These are phyloP conservation scores for Dryobotodes eremita DNA, from an alignment of 2,888 invertebrate species.

Conservation along the genomic window DNA sequence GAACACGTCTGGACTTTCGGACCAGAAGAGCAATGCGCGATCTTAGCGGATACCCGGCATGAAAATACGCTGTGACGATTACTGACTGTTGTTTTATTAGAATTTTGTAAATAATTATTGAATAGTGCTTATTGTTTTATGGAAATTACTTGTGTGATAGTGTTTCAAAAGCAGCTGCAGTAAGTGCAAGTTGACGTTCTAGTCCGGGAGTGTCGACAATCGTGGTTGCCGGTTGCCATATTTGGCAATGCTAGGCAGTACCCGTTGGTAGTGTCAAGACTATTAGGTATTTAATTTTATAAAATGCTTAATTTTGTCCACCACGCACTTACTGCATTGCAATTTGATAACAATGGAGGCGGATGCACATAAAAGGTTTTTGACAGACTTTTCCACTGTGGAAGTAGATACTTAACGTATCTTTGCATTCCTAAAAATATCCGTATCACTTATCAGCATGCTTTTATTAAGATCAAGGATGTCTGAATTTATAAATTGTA, in stretches of 20 bases:
- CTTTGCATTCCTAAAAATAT: constrained; percentile 9
- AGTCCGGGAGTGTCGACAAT: neutral
- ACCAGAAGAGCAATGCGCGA: neutral
- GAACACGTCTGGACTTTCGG: neutral
- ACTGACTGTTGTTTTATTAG: neutral
- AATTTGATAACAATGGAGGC: neutral
- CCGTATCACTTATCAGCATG: neutral
- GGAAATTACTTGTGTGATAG: neutral
- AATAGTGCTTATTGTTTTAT: neutral
- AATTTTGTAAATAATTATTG: constrained; percentile 1
- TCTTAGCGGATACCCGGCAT: neutral
- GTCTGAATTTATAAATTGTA: constrained; percentile 1
- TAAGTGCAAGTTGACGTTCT: constrained; percentile 10
- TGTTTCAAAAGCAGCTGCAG: constrained; percentile 3
- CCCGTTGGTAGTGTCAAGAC: neutral
- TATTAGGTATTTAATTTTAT: too few relatives aligned
- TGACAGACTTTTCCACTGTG: neutral
- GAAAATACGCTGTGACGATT: neutral
- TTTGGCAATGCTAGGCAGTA: neutral
- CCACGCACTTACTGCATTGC: neutral
- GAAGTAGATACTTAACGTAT: neutral
- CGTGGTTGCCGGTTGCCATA: neutral
- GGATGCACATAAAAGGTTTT: too few relatives aligned
- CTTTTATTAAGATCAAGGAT: neutral
- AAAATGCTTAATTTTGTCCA: neutral